phyloP scores from a whole-genome alignment of 2,888 invertebrate genomes.

The Clepsis dumicolana region DNA sequence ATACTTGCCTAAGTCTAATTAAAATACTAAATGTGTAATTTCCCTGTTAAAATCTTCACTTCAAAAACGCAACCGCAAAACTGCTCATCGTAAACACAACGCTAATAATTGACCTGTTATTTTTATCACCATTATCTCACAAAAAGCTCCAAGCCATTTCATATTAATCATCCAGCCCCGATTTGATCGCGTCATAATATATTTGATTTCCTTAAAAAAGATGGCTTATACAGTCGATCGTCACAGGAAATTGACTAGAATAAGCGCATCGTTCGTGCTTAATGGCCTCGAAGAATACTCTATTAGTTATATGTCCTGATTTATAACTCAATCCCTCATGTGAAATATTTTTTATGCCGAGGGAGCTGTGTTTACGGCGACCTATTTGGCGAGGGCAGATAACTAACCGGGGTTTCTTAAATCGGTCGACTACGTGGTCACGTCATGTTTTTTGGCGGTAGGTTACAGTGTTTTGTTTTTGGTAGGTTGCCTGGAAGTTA shows the following conservation, averaged over 20 bases:
- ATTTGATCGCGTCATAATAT: constrained; percentile 28
- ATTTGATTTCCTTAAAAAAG: constrained; percentile 40
- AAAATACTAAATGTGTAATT: no score
- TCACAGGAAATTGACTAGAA: constrained; percentile 43
- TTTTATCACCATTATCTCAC: constrained; percentile 18
- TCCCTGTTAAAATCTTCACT: neutral
- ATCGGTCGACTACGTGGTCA: constrained; percentile 16
- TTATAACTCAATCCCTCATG: constrained; percentile 42
- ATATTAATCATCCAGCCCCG: constrained; percentile 16
- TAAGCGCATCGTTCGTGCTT: constrained; percentile 43
- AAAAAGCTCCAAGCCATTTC: constrained; percentile 11
- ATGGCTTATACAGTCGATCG: constrained; percentile 36
- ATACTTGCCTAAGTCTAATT: no score
- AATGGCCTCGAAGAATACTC: constrained; percentile 37
- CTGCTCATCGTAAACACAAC: neutral
- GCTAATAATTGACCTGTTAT: constrained; percentile 11
- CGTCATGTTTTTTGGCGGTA: constrained; percentile 6
- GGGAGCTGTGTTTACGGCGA: constrained; percentile 17
- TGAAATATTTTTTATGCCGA: constrained; percentile 39
- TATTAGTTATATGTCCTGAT: constrained; percentile 38
- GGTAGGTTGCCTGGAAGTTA: no score
- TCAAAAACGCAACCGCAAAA: neutral
- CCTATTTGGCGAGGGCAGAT: constrained; percentile 31
- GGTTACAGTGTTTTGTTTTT: neutral
- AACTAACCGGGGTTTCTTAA: constrained; percentile 8